These are phyloP conservation scores for Silurus asotus DNA, from an alignment of 2,113 vertebrate species.

Conservation along the genomic window DNA sequence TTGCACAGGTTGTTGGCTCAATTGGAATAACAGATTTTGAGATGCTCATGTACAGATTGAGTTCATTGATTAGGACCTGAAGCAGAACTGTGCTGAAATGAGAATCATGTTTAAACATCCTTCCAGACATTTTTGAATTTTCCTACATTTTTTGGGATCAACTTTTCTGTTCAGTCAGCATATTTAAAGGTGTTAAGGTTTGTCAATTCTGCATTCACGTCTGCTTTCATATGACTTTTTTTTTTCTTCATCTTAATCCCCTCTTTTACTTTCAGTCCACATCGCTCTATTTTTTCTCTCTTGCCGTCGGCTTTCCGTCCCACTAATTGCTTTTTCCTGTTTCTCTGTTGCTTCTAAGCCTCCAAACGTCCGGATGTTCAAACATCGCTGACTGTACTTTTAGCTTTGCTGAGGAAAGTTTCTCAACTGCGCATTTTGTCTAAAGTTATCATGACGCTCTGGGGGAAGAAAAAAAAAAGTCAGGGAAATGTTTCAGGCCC, in stretches of 20 bases:
- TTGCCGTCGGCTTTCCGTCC: background rate
- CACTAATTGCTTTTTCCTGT: background rate
- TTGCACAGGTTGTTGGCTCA: background rate
- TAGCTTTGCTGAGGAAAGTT: background rate
- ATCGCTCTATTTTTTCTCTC: background rate
- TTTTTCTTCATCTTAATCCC: background rate
- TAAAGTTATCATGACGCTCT: background rate
- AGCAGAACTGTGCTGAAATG: constrained; percentile 10
- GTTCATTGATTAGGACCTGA: background rate
- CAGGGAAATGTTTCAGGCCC: background rate
- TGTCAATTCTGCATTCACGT: background rate
- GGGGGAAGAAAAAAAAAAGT: background rate
- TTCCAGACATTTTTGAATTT: background rate
- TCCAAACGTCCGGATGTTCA: background rate
- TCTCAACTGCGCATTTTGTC: background rate
- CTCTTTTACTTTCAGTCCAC: background rate
- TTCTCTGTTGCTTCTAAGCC: background rate
- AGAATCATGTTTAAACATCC: background rate
- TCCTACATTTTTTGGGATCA: background rate
- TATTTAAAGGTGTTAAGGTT: background rate
- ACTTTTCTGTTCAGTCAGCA: background rate
- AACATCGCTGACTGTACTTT: background rate
- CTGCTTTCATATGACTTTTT: background rate
- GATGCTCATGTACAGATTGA: constrained; percentile 6
- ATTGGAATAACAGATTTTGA: constrained; percentile 5